Evolutionary conservation across 2,888 invertebrate genomes (phyloP), one percentile per base, ranked within the genome.

Genomic region (Dioctria linearis): DNA sequence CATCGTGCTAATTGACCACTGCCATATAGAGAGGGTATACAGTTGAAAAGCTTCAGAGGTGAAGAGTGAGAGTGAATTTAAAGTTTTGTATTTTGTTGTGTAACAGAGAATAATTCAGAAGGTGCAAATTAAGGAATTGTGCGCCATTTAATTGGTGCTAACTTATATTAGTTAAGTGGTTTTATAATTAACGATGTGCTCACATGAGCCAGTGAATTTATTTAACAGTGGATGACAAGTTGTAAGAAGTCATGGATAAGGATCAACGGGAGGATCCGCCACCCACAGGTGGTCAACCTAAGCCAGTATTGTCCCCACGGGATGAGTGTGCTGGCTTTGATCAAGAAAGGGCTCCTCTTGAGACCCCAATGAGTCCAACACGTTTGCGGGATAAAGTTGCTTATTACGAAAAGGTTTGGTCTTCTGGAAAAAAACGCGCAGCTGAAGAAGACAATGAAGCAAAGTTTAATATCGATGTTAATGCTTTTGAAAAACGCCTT

Each of bases 351-450:
- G 81, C 79, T 63, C 78, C 40, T 78, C 83, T 83, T 49, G 82
- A 83, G 65, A 67, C 69, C 25, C 83, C 83, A 11, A 81, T 78
- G 3, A 25, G 25, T 25, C 82, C 85, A 39, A 88, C 89, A 81
- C 90, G 93, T 84, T 91, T 95, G 82, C 91, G 92, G 83, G 93
- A 95, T 86, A 92, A 94, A 85, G 95, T 95, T 84, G 92, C 91
- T 84, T 94, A 95, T 87, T 95, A 94, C 89, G 95, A 95, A 88
- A 93, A 93, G 90, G 92, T 95, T 83, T 95, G 94, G 94, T 91
- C 92, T 82, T 92, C 93, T 40, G 84, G 86, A 63, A 87, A 89
- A 39, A 84, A 84, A 69, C 84, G 84, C 73, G 37, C 82, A 80
- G 71, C 84, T 84, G 82, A 85, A 83, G 85, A 85, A 83, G 83